Base-by-base conservation (phyloP, 2,797 vertebrate species). In the Crax fasciolata region DNA sequence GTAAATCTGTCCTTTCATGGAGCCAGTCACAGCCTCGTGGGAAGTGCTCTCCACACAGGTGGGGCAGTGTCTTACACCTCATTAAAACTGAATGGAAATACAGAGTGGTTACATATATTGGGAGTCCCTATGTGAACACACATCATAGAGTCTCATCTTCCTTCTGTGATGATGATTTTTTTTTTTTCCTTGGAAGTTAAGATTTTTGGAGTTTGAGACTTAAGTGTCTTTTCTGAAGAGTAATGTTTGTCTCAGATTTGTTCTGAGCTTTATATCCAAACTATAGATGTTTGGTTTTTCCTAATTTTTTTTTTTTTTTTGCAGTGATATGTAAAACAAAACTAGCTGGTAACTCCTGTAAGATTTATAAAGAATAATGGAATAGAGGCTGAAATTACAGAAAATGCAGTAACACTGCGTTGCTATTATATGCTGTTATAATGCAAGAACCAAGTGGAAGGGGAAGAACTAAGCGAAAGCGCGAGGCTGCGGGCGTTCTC, bases 1-100 rank as follows among this genome's bases (percentile, higher is more conserved):
- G 6, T 52, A 1, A 49, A 79, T n/a, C 14, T 49, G 15, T 49
- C 49, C 11, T 75, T 46, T 89, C 52, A 41, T 13, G 1, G 14
- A 90, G 14, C 9, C 19, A 23, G 38, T 85, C 81, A 77, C 44
- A 41, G 27, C 10, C 68, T n/a, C 54, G 9, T 14, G 16, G 25
- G 28, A 77, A 62, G 10, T 16, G 12, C 35, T 79, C 0, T 0
- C 17, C 1, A 0, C 21, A 52, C 8, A 41, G 87, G 9, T 58
- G 46, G 24, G 0, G 0, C 21, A 39, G 28, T 8, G 18, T 32
- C 7, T 75, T 87, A 66, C 14, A 0, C 57, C 8, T 5, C 44
- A 46, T 85, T 38, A 83, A 85, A 91, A 77, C 0, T 0, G 43
- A 83, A 11, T 51, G 46, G 55, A 72, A 83, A 84, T 73, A 41